Percentiles rank a stretch among this genome's conserved stretches.
Evolutionary conservation across 2,888 invertebrate genomes (phyloP).

Genomic region (Trichopria drosophilae): DNA sequence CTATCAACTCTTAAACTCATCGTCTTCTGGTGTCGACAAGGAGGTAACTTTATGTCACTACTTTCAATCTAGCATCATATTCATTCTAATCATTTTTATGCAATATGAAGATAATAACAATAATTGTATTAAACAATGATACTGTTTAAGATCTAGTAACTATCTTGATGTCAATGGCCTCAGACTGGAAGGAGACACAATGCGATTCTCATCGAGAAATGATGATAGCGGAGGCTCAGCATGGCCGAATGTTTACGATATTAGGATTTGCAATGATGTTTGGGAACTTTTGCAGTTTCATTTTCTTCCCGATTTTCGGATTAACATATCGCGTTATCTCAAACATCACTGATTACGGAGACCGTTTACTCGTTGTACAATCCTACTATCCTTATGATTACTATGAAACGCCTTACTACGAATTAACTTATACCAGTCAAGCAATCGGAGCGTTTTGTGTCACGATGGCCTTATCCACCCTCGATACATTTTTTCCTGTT

Average conservation of each 20-base stretch:
- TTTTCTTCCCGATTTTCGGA: slow-evolving; percentile 2
- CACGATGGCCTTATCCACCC: not conserved
- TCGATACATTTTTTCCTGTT: slow-evolving; percentile 17
- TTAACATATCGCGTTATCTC: slow-evolving; percentile 2
- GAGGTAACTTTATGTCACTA: not conserved
- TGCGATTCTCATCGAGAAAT: not conserved
- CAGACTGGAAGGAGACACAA: not conserved
- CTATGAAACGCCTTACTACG: not conserved
- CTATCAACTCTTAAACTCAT: slow-evolving; percentile 6
- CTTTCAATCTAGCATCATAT: too few relatives aligned
- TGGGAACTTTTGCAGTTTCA: not conserved
- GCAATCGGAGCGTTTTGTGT: not conserved
- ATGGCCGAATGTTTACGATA: slow-evolving; percentile 11
- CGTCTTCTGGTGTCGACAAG: slow-evolving; percentile 13
- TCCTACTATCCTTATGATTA: slow-evolving; percentile 1
- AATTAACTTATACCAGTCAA: not conserved
- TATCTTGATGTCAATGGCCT: too few relatives aligned
- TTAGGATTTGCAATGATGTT: slow-evolving; percentile 10
- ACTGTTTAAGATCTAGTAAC: too few relatives aligned
- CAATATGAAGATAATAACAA: too few relatives aligned
- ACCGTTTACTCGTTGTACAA: slow-evolving; percentile 4
- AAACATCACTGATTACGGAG: slow-evolving; percentile 12
- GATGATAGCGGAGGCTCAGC: slow-evolving; percentile 8
- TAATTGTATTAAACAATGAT: too few relatives aligned
- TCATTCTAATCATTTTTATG: too few relatives aligned